Conservation (phyloP, 2,113 vertebrate species). For the Ranitomeya imitator region DNA sequence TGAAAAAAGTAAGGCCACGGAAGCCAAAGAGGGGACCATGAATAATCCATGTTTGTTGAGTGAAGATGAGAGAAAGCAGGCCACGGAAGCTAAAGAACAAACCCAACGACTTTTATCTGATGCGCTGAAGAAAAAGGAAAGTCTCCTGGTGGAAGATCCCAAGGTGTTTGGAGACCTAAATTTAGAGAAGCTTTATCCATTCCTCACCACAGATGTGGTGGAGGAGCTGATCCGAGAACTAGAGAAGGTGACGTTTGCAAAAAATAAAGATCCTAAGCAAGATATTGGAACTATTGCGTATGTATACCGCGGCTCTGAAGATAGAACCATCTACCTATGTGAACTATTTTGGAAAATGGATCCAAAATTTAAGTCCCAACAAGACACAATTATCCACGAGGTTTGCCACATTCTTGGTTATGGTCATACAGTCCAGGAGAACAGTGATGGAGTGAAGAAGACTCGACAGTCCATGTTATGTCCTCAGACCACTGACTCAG, state of each 20-base stretch:
- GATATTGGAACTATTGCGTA: neutral
- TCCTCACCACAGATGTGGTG: neutral
- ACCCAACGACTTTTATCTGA: neutral
- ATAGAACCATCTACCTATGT: neutral
- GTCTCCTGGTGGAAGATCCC: constrained; percentile 2
- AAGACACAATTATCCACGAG: neutral
- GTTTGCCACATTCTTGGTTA: neutral
- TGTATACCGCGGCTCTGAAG: neutral
- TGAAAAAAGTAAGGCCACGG: too few species aligned
- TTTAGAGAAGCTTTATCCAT: neutral
- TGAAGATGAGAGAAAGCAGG: neutral
- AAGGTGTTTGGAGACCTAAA: neutral
- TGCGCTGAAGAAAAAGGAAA: neutral
- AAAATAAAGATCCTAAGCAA: neutral
- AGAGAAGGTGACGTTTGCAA: neutral
- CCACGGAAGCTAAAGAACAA: neutral
- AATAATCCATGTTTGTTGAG: neutral
- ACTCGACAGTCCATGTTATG: neutral
- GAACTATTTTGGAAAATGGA: neutral
- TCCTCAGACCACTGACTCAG: neutral
- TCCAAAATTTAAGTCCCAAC: neutral
- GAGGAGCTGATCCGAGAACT: neutral
- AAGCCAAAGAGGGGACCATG: too few species aligned
- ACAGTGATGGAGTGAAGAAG: neutral
- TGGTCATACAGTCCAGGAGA: neutral